A percentile compares a stretch with the other conserved stretches of the same genome.
These are phyloP conservation scores for Colletes latitarsis DNA, from an alignment of 1,140 invertebrate species.

Conservation along the genomic window DNA sequence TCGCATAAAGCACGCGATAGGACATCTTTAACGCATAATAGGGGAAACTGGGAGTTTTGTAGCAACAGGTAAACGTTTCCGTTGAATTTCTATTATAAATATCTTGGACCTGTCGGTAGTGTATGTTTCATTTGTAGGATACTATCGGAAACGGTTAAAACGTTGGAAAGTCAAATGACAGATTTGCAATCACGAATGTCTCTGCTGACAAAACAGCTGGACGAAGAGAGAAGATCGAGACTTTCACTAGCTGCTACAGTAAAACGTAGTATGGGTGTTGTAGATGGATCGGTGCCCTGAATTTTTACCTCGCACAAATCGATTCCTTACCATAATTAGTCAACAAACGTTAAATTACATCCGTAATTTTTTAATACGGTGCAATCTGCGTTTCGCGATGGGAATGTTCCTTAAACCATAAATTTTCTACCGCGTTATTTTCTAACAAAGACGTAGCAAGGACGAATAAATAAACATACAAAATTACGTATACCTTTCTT, in stretches of 20 bases:
- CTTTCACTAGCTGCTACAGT: constrained; percentile 78
- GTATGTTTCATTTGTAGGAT: constrained; percentile 77
- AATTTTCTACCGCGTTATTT: constrained; percentile 21
- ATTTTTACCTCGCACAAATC: not conserved
- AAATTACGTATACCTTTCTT: constrained; percentile 35
- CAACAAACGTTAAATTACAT: constrained; percentile 16
- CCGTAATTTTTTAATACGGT: constrained; percentile 21
- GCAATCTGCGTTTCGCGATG: constrained; percentile 8
- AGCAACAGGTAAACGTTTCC: constrained; percentile 73
- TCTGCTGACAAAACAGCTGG: constrained; percentile 78
- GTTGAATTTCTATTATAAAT: not conserved
- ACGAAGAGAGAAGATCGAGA: constrained; percentile 80
- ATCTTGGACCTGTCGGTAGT: not conserved
- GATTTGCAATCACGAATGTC: constrained; percentile 82
- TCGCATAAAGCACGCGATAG: constrained; percentile 76
- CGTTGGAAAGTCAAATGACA: constrained; percentile 85
- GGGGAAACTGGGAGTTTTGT: constrained; percentile 74
- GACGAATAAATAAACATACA: constrained; percentile 10
- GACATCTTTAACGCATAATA: constrained; percentile 75
- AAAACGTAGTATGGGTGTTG: constrained; percentile 76
- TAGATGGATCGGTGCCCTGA: constrained; percentile 70
- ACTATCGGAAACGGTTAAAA: constrained; percentile 87
- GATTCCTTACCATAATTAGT: not conserved
- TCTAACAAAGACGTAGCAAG: constrained; percentile 10
- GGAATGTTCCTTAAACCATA: constrained; percentile 45